Evolutionary conservation across 2,113 vertebrate species (phyloP).

Genomic region (Cyanocitta stelleri): DNA sequence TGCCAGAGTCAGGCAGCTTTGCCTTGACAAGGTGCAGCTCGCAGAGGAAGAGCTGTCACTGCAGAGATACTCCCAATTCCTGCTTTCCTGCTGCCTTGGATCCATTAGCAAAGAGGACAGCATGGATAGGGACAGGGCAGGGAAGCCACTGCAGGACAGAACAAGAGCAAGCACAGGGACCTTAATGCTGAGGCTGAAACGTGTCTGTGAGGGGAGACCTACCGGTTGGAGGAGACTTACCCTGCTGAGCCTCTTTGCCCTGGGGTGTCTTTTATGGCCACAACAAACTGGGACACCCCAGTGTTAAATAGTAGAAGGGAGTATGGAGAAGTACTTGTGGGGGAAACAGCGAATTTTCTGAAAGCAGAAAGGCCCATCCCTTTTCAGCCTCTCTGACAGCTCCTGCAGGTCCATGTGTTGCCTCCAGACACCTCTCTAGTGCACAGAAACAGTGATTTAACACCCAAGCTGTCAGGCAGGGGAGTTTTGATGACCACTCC

Average conservation of each 20-base stretch:
- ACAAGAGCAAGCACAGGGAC: rapidly evolving
- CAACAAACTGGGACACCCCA: not conserved
- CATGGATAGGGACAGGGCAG: not conserved
- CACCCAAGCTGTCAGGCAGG: not conserved
- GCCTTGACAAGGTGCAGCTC: not conserved
- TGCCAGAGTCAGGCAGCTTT: not conserved
- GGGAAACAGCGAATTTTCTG: not conserved
- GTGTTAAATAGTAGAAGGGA: not conserved
- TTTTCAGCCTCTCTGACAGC: not conserved
- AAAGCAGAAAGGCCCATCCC: not conserved
- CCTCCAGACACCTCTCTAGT: not conserved
- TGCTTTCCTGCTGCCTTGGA: not conserved
- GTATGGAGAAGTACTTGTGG: rapidly evolving
- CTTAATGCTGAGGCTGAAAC: not conserved
- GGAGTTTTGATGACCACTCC: not conserved
- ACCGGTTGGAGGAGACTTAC: not conserved
- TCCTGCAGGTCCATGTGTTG: not conserved
- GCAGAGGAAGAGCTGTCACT: not conserved
- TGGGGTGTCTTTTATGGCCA: not conserved
- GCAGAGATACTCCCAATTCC: not conserved
- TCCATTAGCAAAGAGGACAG: not conserved
- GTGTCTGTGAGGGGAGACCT: not conserved
- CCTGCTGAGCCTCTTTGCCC: not conserved
- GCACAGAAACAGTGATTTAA: not conserved
- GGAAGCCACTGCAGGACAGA: not conserved